Percentiles rank a stretch among this genome's conserved stretches.
Conservation (phyloP, 1,140 invertebrate genomes). For the Papilio helenus region DNA sequence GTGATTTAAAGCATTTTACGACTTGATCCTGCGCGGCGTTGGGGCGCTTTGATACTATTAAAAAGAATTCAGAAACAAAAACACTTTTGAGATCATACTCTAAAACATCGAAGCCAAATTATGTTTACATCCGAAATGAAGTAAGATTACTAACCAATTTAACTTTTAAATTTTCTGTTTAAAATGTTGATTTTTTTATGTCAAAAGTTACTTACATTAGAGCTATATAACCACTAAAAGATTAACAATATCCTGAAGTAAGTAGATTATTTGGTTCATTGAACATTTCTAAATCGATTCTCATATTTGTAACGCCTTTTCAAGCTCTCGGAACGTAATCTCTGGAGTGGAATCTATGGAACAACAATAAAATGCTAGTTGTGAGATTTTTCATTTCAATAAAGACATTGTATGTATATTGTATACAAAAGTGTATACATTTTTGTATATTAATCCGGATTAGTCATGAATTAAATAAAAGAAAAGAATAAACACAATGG, state of each 20-base stretch:
- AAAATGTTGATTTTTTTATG: no score
- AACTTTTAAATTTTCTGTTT: not conserved
- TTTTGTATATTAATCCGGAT: no score
- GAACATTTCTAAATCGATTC: conserved; percentile 19
- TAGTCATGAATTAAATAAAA: no score
- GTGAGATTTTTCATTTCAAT: not conserved
- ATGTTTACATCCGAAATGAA: not conserved
- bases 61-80: not conserved
- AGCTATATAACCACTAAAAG: not conserved
- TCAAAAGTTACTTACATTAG: no score
- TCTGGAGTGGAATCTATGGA: not conserved
- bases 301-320: not conserved
- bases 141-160: not conserved
- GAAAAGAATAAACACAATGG: no score
- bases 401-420: not conserved
- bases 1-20: conserved; percentile 12
- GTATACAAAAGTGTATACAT: no score
- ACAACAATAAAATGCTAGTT: conserved; percentile 9
- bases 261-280: conserved; percentile 22
- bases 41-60: not conserved
- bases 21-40: not conserved
- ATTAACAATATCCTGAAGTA: not conserved
- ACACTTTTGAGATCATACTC: not conserved
- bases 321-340: not conserved
- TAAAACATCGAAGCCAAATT: not conserved